Evolutionary conservation across 2,888 invertebrate genomes (phyloP).

Genomic region (Gryllus longicercus): DNA sequence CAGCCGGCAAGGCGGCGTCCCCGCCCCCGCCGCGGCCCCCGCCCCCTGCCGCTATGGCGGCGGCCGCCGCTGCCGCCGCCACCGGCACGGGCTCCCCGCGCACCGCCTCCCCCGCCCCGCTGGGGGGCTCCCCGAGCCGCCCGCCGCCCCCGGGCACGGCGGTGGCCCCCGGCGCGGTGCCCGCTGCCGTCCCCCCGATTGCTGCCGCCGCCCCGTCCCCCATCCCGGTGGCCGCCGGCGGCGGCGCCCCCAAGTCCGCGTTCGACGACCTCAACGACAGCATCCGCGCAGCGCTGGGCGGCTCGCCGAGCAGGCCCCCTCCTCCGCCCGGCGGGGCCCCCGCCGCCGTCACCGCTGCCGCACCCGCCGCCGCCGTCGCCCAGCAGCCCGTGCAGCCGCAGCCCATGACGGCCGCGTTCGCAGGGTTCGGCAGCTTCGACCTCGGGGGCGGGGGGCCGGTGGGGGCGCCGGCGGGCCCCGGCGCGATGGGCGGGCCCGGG

Average conservation of each 20-base stretch:
- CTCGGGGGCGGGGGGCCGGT: slow-evolving; percentile 66
- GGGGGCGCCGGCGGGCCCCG: slow-evolving; percentile 57
- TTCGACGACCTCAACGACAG: slow-evolving; percentile 67
- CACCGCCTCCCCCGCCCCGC: slow-evolving; percentile 47
- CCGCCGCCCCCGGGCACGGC: slow-evolving; percentile 44
- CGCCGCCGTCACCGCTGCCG: slow-evolving; percentile 40
- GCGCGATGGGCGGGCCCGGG: slow-evolving; percentile 34
- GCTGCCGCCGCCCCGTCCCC: slow-evolving; percentile 37
- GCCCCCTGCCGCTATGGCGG: slow-evolving; percentile 45
- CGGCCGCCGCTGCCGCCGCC: slow-evolving; percentile 46
- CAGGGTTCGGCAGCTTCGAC: slow-evolving; percentile 66
- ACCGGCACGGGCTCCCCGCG: slow-evolving; percentile 44
- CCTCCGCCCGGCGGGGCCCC: slow-evolving; percentile 52
- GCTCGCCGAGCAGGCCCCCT: slow-evolving; percentile 52
- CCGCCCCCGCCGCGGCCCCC: slow-evolving; percentile 51
- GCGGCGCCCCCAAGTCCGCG: slow-evolving; percentile 57
- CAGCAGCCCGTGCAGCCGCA: slow-evolving; percentile 38
- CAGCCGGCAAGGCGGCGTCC: slow-evolving; percentile 44
- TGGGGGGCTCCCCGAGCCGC: slow-evolving; percentile 43
- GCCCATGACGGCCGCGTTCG: slow-evolving; percentile 55
- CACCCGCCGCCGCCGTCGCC: slow-evolving; percentile 32
- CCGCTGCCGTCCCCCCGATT: slow-evolving; percentile 45
- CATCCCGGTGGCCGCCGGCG: slow-evolving; percentile 42
- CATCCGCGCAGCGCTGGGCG: slow-evolving; percentile 65
- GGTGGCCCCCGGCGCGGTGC: slow-evolving; percentile 36